Conservation (phyloP, 1,140 invertebrate genomes). For the Aphelinus certus region DNA sequence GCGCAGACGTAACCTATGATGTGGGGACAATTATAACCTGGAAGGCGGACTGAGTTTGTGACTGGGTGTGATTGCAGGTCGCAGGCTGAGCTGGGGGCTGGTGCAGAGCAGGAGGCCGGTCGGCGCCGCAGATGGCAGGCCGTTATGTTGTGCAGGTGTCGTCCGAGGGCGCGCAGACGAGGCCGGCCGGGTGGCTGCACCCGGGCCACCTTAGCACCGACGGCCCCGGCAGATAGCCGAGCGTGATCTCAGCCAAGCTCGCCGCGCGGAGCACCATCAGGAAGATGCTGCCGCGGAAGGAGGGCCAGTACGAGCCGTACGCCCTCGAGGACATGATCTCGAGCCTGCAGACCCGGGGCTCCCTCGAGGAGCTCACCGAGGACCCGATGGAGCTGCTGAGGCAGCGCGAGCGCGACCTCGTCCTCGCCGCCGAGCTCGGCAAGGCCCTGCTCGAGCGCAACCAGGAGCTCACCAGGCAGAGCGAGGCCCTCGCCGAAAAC, state of each 20-base stretch:
- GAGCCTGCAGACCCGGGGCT: constrained; percentile 56
- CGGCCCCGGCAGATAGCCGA: too few relatives aligned
- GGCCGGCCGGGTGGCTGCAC: neutral
- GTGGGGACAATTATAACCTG: too few relatives aligned
- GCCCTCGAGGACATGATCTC: constrained; percentile 69
- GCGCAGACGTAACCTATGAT: too few relatives aligned
- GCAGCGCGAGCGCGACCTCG: constrained; percentile 91
- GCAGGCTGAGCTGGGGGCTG: too few relatives aligned
- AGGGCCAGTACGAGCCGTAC: constrained; percentile 67
- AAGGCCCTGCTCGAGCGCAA: constrained; percentile 95
- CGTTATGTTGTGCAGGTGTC: constrained; percentile 5
- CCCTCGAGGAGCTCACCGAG: constrained; percentile 63
- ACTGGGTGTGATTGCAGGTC: too few relatives aligned
- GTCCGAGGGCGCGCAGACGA: constrained; percentile 8
- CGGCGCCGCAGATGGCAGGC: neutral
- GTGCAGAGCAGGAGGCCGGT: too few relatives aligned
- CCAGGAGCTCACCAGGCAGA: constrained; percentile 87
- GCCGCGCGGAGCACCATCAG: too few relatives aligned
- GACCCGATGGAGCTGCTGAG: constrained; percentile 86
- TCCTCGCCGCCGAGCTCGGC: constrained; percentile 92
- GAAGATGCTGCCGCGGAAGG: constrained; percentile 67
- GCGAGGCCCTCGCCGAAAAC: constrained; percentile 86
- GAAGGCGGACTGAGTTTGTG: too few relatives aligned
- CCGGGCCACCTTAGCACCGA: neutral
- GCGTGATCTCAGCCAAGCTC: neutral